These are phyloP conservation scores for Periophthalmus magnuspinnatus DNA, from an alignment of 2,797 vertebrate genomes.

Conservation along the genomic window DNA sequence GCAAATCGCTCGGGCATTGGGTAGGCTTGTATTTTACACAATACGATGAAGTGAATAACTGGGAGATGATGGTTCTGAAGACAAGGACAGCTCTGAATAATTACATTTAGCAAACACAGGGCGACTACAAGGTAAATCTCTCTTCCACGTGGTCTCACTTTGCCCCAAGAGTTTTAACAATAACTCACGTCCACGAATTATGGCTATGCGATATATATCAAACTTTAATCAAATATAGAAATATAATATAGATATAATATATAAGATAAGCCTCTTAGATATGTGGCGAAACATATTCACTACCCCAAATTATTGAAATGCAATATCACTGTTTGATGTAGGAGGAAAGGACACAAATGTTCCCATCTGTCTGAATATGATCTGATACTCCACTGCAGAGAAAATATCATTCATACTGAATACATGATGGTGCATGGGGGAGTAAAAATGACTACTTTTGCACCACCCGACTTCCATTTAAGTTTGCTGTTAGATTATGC, in stretches of 20 bases:
- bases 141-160: slow-evolving; percentile 34
- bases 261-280: too few relatives aligned
- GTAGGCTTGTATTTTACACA: slow-evolving; percentile 63
- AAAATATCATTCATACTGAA: background rate
- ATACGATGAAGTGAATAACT: slow-evolving; percentile 68
- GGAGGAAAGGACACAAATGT: too few relatives aligned
- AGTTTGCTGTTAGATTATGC: slow-evolving; percentile 48
- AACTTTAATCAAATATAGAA: too few relatives aligned
- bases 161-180: slow-evolving; percentile 18
- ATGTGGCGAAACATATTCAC: too few relatives aligned
- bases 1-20: slow-evolving; percentile 65
- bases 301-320: too few relatives aligned
- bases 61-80: slow-evolving; percentile 56
- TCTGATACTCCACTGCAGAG: too few relatives aligned
- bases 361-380: too few relatives aligned
- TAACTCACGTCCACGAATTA: too few relatives aligned
- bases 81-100: slow-evolving; percentile 58
- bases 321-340: too few relatives aligned
- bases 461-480: slow-evolving; percentile 43
- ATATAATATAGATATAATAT: too few relatives aligned
- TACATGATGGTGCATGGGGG: slow-evolving; percentile 35
- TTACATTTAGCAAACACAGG: slow-evolving; percentile 59
- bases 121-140: slow-evolving; percentile 46
- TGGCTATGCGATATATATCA: too few relatives aligned
- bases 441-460: slow-evolving; percentile 33